Percentiles rank a stretch among this genome's conserved stretches.
Conservation (phyloP, 2,888 invertebrate species). For the Chironomus tentans region DNA sequence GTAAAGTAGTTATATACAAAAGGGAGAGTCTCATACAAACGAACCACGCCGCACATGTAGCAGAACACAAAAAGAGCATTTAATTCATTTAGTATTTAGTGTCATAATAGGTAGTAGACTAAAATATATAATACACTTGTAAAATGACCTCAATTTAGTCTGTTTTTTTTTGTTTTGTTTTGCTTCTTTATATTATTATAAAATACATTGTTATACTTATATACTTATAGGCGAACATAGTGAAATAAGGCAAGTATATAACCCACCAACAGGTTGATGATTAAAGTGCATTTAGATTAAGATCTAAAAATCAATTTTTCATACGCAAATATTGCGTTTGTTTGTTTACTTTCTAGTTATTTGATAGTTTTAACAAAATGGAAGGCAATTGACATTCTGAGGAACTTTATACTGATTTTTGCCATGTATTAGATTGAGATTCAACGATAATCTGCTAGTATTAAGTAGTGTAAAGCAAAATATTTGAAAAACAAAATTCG, state of each 20-base stretch:
- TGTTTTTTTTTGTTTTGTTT: conserved; percentile 3
- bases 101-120: conserved; percentile 20
- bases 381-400: too few relatives aligned
- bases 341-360: not conserved
- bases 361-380: too few relatives aligned
- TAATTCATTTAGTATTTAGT: conserved; percentile 5
- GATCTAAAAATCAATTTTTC: not conserved
- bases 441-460: too few relatives aligned
- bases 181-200: not conserved
- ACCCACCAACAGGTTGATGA: too few relatives aligned
- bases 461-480: too few relatives aligned
- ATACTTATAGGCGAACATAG: too few relatives aligned
- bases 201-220: too few relatives aligned
- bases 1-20: too few relatives aligned
- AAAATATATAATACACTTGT: conserved; percentile 23
- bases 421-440: too few relatives aligned
- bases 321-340: not conserved
- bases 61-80: not conserved
- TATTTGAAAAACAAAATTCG: too few relatives aligned
- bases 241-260: too few relatives aligned
- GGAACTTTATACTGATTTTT: too few relatives aligned
- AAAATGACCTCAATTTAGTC: conserved; percentile 23
- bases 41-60: not conserved
- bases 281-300: not conserved
- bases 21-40: not conserved